A percentile compares a stretch with the other conserved stretches of the same genome.
Evolutionary conservation across 1,140 invertebrate genomes (phyloP).

Genomic region (Lutraria rhynchaena): DNA sequence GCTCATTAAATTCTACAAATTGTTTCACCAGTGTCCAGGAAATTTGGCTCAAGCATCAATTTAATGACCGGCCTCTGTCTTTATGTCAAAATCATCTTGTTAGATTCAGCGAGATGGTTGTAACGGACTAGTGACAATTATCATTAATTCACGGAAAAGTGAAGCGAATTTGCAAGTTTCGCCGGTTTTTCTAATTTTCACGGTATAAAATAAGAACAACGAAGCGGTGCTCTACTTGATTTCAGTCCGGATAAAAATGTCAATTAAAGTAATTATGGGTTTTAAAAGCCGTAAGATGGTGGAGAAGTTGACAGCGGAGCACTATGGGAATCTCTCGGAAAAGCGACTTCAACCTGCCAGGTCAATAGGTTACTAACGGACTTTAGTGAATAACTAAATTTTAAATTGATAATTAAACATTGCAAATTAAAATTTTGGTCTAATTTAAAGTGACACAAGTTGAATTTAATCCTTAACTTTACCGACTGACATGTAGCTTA

Average conservation of each 20-base stretch:
- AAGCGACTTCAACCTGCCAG: not conserved
- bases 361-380: slow-evolving; percentile 24
- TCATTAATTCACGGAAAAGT: slow-evolving; percentile 16
- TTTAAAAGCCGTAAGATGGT: not conserved
- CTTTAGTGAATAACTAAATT: not conserved
- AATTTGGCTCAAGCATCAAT: slow-evolving; percentile 23
- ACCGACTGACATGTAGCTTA: too few species aligned
- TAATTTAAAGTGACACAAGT: not conserved
- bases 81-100: slow-evolving; percentile 25
- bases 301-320: slow-evolving; percentile 9
- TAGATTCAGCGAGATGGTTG: slow-evolving; percentile 21
- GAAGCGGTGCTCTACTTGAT: slow-evolving; percentile 20
- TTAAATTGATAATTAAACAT: slow-evolving; percentile 4
- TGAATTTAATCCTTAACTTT: not conserved
- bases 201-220: slow-evolving; percentile 21
- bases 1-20: slow-evolving; percentile 60
- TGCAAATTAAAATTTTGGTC: not conserved
- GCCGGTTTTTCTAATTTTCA: slow-evolving; percentile 29
- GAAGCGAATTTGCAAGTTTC: slow-evolving; percentile 27
- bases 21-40: slow-evolving; percentile 35
- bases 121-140: slow-evolving; percentile 49
- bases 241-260: slow-evolving; percentile 33
- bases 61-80: slow-evolving; percentile 42
- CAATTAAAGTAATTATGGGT: slow-evolving; percentile 47
- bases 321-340: slow-evolving; percentile 22